Conservation (phyloP, 2,888 invertebrate genomes). For the Geophilus truncorum region DNA sequence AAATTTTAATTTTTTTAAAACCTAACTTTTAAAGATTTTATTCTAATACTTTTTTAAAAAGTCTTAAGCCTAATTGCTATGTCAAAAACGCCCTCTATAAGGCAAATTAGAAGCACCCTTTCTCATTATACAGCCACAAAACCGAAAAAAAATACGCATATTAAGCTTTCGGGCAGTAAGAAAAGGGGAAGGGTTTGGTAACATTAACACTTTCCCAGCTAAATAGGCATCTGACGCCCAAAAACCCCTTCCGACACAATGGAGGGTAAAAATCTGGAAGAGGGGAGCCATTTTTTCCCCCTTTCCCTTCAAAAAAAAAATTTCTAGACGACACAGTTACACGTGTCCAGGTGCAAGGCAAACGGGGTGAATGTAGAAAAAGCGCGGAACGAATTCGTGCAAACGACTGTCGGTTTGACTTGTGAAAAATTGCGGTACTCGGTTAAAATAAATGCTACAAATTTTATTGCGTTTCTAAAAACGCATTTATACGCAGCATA, state of each 20-base stretch:
- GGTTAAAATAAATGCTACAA: not conserved
- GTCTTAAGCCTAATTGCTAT: not conserved
- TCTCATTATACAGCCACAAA: not conserved
- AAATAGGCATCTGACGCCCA: not conserved
- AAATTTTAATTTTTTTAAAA: not conserved
- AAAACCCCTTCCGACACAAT: constrained; percentile 12
- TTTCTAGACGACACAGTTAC: not conserved
- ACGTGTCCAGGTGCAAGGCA: not conserved
- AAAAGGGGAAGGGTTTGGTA: not conserved
- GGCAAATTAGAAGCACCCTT: not conserved
- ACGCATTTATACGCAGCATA: not conserved
- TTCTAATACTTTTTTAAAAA: not conserved
- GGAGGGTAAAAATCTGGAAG: not conserved
- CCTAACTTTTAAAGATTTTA: too few species aligned
- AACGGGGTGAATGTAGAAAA: not conserved
- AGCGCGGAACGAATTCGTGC: not conserved
- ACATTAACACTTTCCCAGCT: constrained; percentile 17
- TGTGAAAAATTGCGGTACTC: not conserved
- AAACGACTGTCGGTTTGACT: not conserved
- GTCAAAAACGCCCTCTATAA: not conserved
- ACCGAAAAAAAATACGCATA: not conserved
- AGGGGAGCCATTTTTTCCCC: not conserved
- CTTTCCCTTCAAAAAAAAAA: not conserved
- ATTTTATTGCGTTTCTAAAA: too few species aligned
- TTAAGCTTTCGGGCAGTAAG: not conserved